Evolutionary conservation across 2,888 invertebrate species (phyloP).

Genomic region (Trilocha varians): DNA sequence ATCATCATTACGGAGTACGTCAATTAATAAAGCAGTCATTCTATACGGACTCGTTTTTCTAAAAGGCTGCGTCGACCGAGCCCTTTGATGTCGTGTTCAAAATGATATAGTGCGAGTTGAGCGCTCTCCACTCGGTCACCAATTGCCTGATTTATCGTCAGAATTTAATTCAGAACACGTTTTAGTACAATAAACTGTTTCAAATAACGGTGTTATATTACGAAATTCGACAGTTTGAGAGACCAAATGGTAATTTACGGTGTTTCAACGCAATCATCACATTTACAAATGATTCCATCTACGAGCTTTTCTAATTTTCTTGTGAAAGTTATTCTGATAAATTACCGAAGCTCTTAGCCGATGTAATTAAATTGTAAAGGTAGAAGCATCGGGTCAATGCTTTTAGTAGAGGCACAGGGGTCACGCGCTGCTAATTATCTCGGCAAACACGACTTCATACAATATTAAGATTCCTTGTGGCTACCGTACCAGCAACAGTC

Average conservation of each 20-base stretch:
- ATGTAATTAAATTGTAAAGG: constrained; percentile 22
- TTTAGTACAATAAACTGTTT: constrained; percentile 23
- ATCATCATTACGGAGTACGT: constrained; percentile 34
- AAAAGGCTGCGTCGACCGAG: constrained; percentile 24
- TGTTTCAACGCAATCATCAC: too few relatives aligned
- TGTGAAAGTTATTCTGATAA: constrained; percentile 10
- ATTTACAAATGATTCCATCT: too few relatives aligned
- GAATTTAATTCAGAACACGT: constrained; percentile 27
- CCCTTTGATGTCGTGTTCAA: constrained; percentile 40
- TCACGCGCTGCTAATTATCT: constrained; percentile 36
- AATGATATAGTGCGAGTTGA: constrained; percentile 33
- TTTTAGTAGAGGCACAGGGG: constrained; percentile 29
- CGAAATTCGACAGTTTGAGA: too few relatives aligned
- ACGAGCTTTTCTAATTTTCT: too few relatives aligned
- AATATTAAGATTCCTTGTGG: constrained; percentile 1
- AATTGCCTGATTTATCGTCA: constrained; percentile 23
- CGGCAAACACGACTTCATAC: constrained; percentile 15
- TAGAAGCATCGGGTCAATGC: constrained; percentile 26
- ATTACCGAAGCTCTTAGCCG: constrained; percentile 8
- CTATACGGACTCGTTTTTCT: constrained; percentile 20
- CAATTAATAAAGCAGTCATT: constrained; percentile 39
- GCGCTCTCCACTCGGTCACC: constrained; percentile 18
- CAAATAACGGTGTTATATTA: constrained; percentile 30
- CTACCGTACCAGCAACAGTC: constrained; percentile 3
- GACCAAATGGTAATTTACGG: too few relatives aligned